Percentiles rank a stretch among this genome's conserved stretches.
Conservation (phyloP, 1,140 invertebrate species). For the Atta texana region DNA sequence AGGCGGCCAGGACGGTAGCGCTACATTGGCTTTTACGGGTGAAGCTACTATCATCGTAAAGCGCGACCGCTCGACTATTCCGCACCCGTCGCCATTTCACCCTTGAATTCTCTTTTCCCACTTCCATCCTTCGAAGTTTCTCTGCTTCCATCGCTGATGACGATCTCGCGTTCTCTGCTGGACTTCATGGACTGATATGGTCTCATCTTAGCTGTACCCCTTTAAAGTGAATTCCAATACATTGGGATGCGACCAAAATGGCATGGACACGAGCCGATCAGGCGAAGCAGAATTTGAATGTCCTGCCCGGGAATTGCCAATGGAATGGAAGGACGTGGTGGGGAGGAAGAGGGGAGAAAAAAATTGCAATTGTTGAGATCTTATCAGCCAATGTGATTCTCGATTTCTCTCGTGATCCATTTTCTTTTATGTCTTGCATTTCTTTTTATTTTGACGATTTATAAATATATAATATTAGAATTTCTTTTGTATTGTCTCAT, state of each 20-base stretch:
- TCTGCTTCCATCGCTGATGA: slow-evolving; percentile 14
- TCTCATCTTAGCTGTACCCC: slow-evolving; percentile 11
- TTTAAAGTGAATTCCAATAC: slow-evolving; percentile 79
- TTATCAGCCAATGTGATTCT: slow-evolving; percentile 36
- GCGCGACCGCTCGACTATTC: slow-evolving; percentile 66
- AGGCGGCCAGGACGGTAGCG: slow-evolving; percentile 64
- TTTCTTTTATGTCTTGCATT: slow-evolving; percentile 17
- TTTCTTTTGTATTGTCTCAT: not conserved
- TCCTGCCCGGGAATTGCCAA: slow-evolving; percentile 75
- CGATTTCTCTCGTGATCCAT: slow-evolving; percentile 1
- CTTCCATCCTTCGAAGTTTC: slow-evolving; percentile 27
- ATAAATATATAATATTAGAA: slow-evolving; percentile 25
- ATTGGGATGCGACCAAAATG: slow-evolving; percentile 76
- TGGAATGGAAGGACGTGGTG: slow-evolving; percentile 30
- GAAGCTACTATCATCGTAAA: slow-evolving; percentile 79
- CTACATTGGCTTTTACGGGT: slow-evolving; percentile 79
- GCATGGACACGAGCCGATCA: slow-evolving; percentile 49
- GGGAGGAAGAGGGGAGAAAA: slow-evolving; percentile 6
- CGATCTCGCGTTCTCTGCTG: slow-evolving; percentile 49
- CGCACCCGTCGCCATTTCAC: slow-evolving; percentile 1
- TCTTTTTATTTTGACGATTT: not conserved
- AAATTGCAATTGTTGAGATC: slow-evolving; percentile 65
- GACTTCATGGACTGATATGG: slow-evolving; percentile 29
- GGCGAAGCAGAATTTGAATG: slow-evolving; percentile 77
- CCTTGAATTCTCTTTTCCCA: slow-evolving; percentile 19